Evolutionary conservation across 2,113 vertebrate species (phyloP).

Genomic region (Pipa parva): DNA sequence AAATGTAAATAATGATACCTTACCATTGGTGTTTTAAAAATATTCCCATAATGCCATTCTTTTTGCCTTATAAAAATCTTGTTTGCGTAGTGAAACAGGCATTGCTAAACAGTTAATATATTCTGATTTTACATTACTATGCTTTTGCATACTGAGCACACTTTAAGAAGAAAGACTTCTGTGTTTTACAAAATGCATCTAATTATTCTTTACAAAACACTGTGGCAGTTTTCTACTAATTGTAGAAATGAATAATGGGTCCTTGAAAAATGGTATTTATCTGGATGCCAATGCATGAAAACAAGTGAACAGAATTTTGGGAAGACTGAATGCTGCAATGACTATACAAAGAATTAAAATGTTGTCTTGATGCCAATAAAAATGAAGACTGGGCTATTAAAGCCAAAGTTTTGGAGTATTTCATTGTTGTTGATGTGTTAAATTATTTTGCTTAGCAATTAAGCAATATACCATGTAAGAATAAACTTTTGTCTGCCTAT

Average conservation of each 20-base stretch:
- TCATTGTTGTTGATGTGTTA: constrained; percentile 9
- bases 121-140: too few species aligned
- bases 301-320: neutral
- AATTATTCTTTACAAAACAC: constrained; percentile 26
- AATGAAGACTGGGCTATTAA: neutral
- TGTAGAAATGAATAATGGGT: constrained; percentile 26
- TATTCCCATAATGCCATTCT: too few species aligned
- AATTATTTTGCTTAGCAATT: constrained; percentile 9
- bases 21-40: too few species aligned
- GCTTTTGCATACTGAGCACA: too few species aligned
- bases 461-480: constrained; percentile 9
- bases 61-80: too few species aligned
- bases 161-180: neutral
- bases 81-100: too few species aligned
- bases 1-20: too few species aligned
- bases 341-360: neutral
- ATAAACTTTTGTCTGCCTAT: neutral
- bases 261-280: constrained; percentile 20
- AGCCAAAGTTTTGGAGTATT: neutral
- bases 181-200: constrained; percentile 12
- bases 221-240: constrained; percentile 25
- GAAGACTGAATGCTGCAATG: neutral
- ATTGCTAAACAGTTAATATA: too few species aligned
- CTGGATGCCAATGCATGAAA: constrained; percentile 2
- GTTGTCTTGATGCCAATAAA: neutral